phyloP scores from a whole-genome alignment of 2,113 vertebrate species.

The Sciurus niger region DNA sequence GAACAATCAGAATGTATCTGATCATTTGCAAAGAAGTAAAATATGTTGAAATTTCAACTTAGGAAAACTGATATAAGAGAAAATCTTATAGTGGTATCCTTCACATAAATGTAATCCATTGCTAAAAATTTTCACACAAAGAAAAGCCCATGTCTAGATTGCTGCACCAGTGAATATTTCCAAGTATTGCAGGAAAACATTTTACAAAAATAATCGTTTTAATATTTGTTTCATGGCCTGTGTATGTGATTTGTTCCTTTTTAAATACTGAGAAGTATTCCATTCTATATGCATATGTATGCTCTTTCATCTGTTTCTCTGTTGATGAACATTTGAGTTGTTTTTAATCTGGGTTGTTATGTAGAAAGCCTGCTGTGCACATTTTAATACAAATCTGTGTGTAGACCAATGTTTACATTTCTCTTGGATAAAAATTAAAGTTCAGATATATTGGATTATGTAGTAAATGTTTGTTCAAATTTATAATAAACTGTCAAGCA shows the following conservation, averaged over 20 bases:
- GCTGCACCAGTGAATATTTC: neutral
- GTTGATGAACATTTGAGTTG: neutral
- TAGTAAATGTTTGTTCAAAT: neutral
- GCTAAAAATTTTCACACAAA: neutral
- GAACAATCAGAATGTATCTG: neutral
- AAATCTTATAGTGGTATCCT: neutral
- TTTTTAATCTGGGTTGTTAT: neutral
- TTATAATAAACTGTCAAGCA: neutral
- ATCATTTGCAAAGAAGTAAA: neutral
- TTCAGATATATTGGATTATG: neutral
- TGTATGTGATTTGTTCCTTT: neutral
- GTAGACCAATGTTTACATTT: neutral
- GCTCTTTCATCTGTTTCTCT: neutral
- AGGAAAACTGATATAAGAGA: neutral
- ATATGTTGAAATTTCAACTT: neutral
- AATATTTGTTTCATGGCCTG: neutral
- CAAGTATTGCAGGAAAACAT: neutral
- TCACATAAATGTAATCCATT: neutral
- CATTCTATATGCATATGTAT: neutral
- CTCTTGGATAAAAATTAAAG: neutral
- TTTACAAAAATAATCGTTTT: neutral
- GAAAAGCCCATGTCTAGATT: neutral
- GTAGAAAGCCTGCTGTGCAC: neutral
- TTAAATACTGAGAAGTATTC: neutral
- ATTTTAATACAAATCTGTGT: neutral